Evolutionary conservation across 2,888 invertebrate genomes (phyloP), one percentile per base, ranked within the genome.

Genomic region (Acanthopleura granulata): DNA sequence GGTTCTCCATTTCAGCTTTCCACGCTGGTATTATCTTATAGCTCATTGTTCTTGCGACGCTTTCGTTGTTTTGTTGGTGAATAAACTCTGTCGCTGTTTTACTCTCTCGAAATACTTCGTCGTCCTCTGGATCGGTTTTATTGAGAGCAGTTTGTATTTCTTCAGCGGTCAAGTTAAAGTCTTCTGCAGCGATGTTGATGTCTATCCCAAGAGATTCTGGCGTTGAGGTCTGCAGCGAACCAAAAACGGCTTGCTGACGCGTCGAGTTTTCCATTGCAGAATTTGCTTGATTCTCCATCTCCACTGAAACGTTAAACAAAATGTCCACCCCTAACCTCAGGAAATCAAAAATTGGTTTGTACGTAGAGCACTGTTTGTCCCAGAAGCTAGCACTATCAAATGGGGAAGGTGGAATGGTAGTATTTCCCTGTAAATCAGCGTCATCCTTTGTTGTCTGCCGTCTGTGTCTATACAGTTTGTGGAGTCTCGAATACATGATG

Each of bases 31-130:
- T 15, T 12, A 70, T 16, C 30, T 70, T 12, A 22, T 27, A 71
- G 11, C 50, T 40, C 18, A 27, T 16, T 18, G 40, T 16, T 3
- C 15, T 25, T 3, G 1, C 18, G 11, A 49, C n/a, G 14, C 18
- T 49, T 16, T 40, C 50, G 3, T 71, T 27, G 71, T 71, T 71
- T 25, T 71, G 71, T 49, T 40, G 40, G 40, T 40, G 49, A 49
- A 49, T 27, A 49, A 71, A 49, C 1, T 71, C 22, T 4, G 40
- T 49, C 22, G 49, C 49, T 6, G 18, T 25, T 66, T 27, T 66
- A 27, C 27, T 27, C 14, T 22, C 66, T 1, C 25, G 25, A 27
- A 27, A 6, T 16, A 66, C 29, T 66, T 22, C 6, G 14, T 66
- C 66, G 22, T 22, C 66, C 6, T 66, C 29, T 27, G 3, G 4